A percentile compares a stretch with the other conserved stretches of the same genome.
These are phyloP conservation scores for Eriosoma lanigerum DNA, from an alignment of 1,140 invertebrate species.

Conservation along the genomic window DNA sequence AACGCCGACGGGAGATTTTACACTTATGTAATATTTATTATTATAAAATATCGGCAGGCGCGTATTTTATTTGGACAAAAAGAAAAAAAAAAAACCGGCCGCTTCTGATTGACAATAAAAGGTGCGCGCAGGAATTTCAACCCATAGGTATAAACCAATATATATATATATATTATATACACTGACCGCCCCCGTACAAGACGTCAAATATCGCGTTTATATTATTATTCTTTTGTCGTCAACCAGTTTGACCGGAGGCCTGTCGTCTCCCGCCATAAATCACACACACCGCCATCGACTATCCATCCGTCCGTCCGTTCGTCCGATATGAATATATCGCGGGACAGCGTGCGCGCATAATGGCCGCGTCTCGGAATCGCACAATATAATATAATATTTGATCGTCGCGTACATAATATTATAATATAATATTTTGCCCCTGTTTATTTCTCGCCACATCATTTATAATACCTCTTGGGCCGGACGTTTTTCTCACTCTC, in stretches of 20 bases:
- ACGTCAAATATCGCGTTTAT: conserved; percentile 24
- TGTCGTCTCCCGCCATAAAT: conserved; percentile 26
- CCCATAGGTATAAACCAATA: no score
- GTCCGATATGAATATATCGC: no score
- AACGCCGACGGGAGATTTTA: background rate
- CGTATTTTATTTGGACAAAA: no score
- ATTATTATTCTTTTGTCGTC: conserved; percentile 25
- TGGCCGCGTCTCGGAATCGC: conserved; percentile 23
- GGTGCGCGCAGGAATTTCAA: conserved; percentile 16
- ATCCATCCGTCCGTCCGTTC: background rate
- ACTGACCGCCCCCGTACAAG: background rate
- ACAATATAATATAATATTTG: conserved; percentile 11
- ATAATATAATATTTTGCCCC: conserved; percentile 5
- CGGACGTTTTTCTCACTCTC: conserved; percentile 29
- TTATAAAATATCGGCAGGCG: no score
- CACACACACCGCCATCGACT: conserved; percentile 4
- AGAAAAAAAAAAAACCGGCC: no score
- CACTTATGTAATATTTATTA: no score
- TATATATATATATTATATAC: no score
- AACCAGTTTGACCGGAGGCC: conserved; percentile 35
- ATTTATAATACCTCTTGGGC: conserved; percentile 23
- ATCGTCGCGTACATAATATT: background rate
- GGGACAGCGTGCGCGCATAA: conserved; percentile 1
- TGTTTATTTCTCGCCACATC: conserved; percentile 32
- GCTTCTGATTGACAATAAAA: conserved; percentile 28